Conservation (phyloP, 2,797 vertebrate genomes). For the Trichosurus vulpecula region DNA sequence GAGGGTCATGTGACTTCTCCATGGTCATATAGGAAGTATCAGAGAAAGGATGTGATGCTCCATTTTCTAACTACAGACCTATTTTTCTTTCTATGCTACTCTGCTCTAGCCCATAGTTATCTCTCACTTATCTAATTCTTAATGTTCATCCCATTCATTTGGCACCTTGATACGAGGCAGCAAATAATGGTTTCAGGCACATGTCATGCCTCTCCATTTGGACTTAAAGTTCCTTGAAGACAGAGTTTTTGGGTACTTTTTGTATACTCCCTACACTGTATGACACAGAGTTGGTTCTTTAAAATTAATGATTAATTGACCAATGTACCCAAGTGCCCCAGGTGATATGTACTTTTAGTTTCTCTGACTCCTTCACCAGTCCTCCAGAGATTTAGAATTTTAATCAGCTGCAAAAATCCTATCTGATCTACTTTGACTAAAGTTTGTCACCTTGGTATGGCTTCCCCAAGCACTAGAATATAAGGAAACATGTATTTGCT, state of each 20-base stretch:
- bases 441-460: not conserved
- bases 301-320: not conserved
- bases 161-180: not conserved
- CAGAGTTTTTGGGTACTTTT: not conserved
- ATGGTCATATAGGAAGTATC: not conserved
- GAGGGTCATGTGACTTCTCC: not conserved
- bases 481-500: not conserved
- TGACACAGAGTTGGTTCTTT: not conserved
- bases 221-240: not conserved
- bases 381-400: not conserved
- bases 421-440: not conserved
- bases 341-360: not conserved
- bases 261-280: not conserved
- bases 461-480: not conserved
- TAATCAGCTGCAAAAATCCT: not conserved
- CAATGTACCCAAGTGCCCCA: not conserved
- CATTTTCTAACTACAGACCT: not conserved
- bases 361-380: not conserved
- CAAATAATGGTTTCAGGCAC: not conserved
- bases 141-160: not conserved
- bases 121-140: not conserved
- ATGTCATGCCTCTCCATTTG: not conserved
- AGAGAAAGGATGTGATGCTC: not conserved
- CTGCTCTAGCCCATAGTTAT: not conserved
- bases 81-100: not conserved